Evolutionary conservation across 2,888 invertebrate genomes (phyloP), one percentile per base, ranked within the genome.

Genomic region (Cistogaster globosa): DNA sequence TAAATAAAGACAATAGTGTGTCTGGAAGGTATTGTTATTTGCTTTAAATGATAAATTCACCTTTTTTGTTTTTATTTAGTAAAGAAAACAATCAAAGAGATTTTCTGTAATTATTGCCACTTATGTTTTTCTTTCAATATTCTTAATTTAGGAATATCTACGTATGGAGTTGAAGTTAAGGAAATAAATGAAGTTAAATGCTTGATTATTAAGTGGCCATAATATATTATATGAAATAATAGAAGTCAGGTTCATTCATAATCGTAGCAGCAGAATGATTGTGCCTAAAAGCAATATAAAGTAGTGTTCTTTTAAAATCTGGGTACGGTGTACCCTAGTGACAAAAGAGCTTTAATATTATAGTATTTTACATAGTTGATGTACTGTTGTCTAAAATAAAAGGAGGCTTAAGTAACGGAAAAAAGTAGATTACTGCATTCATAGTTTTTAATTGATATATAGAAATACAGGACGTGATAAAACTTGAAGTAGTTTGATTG

Each of bases 51-150:
- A 42, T 42, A 74, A 58, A 67, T 72, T 80, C 51, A 67, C 22
- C 58, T 72, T 74, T 67, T 32, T 58, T 63, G 22, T 72, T 48
- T 76, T 76, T 58, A 26, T 67, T 58, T 65, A 53, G 22, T 14
- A 69, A 48, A 69, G 68, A 57, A 51, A 71, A 67, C 65, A 45
- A 76, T 71, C 51, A 71, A 77, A 84, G 77, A 86, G 87, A 87
- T 87, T 86, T 88, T 84, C 81, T 86, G 87, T 87, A 87, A 87
- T 87, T 88, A 87, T 88, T 86, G 72, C 86, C 88, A 83, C 87
- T 88, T 87, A 86, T 87, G 77, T 79, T 78, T 77, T 74, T 22
- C 18, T 62, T 16, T 62, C 14, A 48, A 60, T 38, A 84, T 84
- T 84, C 84, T 71, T 48, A n/a, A 69, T 55, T 42, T 65, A 14